These are phyloP conservation scores for Sebastes kiyomatsui DNA, from an alignment of 2,797 vertebrate species.

Conservation along the genomic window DNA sequence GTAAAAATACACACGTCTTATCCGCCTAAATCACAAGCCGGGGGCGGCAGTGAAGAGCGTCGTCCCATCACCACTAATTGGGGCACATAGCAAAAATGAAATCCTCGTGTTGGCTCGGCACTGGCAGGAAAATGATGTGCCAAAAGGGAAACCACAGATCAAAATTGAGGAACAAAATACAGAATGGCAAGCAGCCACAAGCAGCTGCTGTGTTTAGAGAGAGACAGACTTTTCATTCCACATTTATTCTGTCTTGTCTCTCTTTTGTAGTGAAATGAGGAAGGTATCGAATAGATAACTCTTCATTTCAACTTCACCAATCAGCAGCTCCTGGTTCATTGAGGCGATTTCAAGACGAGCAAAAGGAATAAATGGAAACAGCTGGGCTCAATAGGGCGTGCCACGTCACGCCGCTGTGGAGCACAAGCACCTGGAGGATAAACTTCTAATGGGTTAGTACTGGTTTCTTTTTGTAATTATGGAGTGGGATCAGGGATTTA, in stretches of 20 bases:
- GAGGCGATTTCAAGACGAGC: too few species aligned
- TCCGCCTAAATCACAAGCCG: not conserved
- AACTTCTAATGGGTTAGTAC: too few species aligned
- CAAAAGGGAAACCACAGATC: not conserved
- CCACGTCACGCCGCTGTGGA: too few species aligned
- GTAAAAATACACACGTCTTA: not conserved
- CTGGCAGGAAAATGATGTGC: not conserved
- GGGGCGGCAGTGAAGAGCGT: not conserved
- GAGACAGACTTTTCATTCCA: not conserved
- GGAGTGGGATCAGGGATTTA: too few species aligned
- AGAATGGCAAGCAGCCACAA: not conserved
- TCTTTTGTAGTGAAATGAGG: not conserved
- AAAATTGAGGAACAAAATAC: not conserved
- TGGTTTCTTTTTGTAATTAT: too few species aligned
- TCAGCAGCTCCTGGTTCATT: too few species aligned
- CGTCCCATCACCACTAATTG: constrained; percentile 28
- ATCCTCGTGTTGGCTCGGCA: not conserved
- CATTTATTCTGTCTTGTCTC: not conserved
- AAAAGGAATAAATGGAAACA: not conserved
- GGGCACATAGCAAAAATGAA: not conserved
- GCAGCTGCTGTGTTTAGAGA: not conserved
- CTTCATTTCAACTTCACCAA: too few species aligned
- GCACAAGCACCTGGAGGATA: too few species aligned
- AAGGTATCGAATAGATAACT: too few species aligned
- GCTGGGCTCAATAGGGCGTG: too few species aligned